Evolutionary conservation across 2,113 vertebrate species (phyloP).

Genomic region (Corapipo altera): DNA sequence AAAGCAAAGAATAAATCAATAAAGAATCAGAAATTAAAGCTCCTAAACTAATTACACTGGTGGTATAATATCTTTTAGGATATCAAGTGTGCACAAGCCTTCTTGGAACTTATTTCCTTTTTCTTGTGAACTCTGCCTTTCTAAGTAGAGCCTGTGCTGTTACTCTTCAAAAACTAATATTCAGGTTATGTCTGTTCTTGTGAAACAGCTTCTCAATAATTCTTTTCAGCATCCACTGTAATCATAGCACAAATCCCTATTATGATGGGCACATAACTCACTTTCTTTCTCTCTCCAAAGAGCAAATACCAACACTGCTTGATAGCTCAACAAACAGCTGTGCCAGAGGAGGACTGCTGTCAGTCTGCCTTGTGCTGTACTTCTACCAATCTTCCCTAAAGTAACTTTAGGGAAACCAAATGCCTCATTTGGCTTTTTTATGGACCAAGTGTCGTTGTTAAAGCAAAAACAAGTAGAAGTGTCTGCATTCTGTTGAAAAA

Average conservation of each 20-base stretch:
- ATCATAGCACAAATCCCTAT: slow-evolving; percentile 13
- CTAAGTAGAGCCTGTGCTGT: background rate
- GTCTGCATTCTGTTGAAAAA: background rate
- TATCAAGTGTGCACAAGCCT: background rate
- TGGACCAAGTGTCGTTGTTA: background rate
- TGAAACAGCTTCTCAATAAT: slow-evolving; percentile 1
- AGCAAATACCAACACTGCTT: background rate
- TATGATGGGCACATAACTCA: background rate
- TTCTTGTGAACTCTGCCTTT: background rate
- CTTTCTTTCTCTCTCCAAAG: slow-evolving; percentile 1
- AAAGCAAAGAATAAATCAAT: background rate
- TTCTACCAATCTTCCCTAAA: background rate
- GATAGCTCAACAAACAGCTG: background rate
- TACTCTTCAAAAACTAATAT: background rate
- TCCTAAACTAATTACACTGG: background rate
- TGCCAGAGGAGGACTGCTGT: background rate
- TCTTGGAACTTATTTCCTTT: background rate
- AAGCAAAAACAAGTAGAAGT: background rate
- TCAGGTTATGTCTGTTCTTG: background rate
- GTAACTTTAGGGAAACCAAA: background rate
- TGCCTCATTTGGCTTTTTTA: background rate
- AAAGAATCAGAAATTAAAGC: background rate
- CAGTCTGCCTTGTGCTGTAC: background rate
- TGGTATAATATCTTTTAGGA: background rate
- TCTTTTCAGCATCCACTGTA: slow-evolving; percentile 10